These are phyloP conservation scores for Pogonophryne albipinna DNA, from an alignment of 2,797 vertebrate genomes.

Conservation along the genomic window DNA sequence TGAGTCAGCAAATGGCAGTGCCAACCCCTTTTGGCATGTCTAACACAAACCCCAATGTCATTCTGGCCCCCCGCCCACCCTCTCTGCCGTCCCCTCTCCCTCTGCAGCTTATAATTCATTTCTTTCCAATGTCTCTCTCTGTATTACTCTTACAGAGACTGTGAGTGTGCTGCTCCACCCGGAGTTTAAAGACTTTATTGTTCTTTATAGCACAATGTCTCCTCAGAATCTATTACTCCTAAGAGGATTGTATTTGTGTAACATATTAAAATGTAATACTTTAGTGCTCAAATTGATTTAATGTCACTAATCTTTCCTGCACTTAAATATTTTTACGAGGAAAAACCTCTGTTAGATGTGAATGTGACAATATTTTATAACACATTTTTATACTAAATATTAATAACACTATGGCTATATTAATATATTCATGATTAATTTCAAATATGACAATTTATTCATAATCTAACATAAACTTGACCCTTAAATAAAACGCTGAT, in stretches of 20 bases:
- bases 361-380: background rate
- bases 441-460: background rate
- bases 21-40: slow-evolving; percentile 52
- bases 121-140: slow-evolving; percentile 17
- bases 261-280: background rate
- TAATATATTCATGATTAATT: background rate
- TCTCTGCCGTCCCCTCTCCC: slow-evolving; percentile 24
- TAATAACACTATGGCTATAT: background rate
- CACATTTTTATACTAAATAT: background rate
- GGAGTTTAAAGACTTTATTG: slow-evolving; percentile 11
- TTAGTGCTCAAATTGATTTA: slow-evolving; percentile 15
- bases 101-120: slow-evolving; percentile 35
- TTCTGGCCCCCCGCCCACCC: slow-evolving; percentile 49
- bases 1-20: slow-evolving; percentile 67
- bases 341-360: background rate
- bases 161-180: slow-evolving; percentile 4
- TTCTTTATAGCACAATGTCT: slow-evolving; percentile 15
- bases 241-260: background rate
- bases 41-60: slow-evolving; percentile 61
- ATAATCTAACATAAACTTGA: background rate
- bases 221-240: background rate
- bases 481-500: background rate
- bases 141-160: slow-evolving; percentile 6
- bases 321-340: background rate
- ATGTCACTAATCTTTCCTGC: background rate